phyloP scores from a whole-genome alignment of 2,888 invertebrate genomes.

The Augiades crinisus region DNA sequence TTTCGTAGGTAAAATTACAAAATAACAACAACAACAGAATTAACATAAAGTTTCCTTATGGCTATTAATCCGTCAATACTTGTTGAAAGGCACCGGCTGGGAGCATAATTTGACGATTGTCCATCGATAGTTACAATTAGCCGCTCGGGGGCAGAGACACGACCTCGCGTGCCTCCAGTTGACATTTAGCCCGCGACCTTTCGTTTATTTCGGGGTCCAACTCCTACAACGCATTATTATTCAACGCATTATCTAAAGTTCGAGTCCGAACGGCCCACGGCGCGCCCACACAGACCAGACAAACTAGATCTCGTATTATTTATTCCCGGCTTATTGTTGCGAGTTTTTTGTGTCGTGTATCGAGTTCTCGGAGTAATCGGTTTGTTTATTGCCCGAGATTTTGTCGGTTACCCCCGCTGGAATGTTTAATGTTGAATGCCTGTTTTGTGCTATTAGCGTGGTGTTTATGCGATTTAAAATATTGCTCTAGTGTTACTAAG shows the following conservation, averaged over 20 bases:
- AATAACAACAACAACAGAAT: no score
- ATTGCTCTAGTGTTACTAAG: background rate
- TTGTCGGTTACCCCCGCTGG: conserved; percentile 27
- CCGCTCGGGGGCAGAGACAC: conserved; percentile 51
- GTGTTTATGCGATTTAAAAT: background rate
- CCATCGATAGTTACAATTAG: conserved; percentile 36
- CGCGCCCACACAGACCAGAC: conserved; percentile 56
- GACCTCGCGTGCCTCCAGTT: conserved; percentile 55
- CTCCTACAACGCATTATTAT: conserved; percentile 61
- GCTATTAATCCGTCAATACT: conserved; percentile 1
- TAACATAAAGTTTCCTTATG: no score
- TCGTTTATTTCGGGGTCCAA: conserved; percentile 62
- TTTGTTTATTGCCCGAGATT: conserved; percentile 38
- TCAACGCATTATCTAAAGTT: conserved; percentile 46
- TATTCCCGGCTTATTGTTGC: conserved; percentile 51
- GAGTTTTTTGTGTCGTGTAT: conserved; percentile 40
- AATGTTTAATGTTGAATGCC: conserved; percentile 26
- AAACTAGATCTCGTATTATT: conserved; percentile 68
- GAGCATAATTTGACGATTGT: conserved; percentile 37
- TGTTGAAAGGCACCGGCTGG: conserved; percentile 5
- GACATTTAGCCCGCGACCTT: conserved; percentile 76
- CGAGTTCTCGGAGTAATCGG: conserved; percentile 40
- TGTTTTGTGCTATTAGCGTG: conserved; percentile 13
- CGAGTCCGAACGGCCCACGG: conserved; percentile 38
- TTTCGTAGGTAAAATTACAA: conserved; percentile 18